Evolutionary conservation across 2,888 invertebrate genomes (phyloP).

Genomic region (Parnassius orleans): DNA sequence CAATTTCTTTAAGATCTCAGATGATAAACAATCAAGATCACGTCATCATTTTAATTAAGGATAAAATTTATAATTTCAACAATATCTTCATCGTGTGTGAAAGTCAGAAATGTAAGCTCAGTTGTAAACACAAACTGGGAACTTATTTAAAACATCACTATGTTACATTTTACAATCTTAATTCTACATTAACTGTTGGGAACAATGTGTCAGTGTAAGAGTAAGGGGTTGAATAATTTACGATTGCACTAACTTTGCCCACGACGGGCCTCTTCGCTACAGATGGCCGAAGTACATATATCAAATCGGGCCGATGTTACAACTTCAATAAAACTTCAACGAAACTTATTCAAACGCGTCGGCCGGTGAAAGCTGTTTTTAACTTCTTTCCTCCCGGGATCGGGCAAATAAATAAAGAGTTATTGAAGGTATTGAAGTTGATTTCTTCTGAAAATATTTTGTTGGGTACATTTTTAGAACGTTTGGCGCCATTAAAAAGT

Average conservation of each 20-base stretch:
- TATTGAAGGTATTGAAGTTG: conserved; percentile 59
- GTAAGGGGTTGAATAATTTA: conserved; percentile 74
- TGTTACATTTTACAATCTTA: not conserved
- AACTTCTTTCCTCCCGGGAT: conserved; percentile 71
- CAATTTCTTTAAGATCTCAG: too few relatives aligned
- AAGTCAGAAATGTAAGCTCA: too few relatives aligned
- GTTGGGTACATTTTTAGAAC: conserved; percentile 32
- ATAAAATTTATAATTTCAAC: not conserved
- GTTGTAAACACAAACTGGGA: too few relatives aligned
- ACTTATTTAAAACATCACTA: not conserved
- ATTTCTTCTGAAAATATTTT: conserved; percentile 57
- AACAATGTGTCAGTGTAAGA: conserved; percentile 56
- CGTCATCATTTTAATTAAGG: too few relatives aligned
- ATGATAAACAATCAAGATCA: too few relatives aligned
- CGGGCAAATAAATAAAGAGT: conserved; percentile 73
- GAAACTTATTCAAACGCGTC: conserved; percentile 59
- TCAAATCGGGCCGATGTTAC: conserved; percentile 65
- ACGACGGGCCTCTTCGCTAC: conserved; percentile 57
- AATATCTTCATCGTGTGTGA: not conserved
- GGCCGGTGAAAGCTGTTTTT: conserved; percentile 71
- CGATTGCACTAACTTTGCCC: conserved; percentile 70
- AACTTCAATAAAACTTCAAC: conserved; percentile 58
- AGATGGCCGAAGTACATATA: conserved; percentile 63
- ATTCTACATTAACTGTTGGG: conserved; percentile 33
- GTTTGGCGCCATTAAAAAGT: conserved; percentile 1